These are phyloP conservation scores for Chloroceryle inda DNA, from an alignment of 2,797 vertebrate species.

Conservation along the genomic window DNA sequence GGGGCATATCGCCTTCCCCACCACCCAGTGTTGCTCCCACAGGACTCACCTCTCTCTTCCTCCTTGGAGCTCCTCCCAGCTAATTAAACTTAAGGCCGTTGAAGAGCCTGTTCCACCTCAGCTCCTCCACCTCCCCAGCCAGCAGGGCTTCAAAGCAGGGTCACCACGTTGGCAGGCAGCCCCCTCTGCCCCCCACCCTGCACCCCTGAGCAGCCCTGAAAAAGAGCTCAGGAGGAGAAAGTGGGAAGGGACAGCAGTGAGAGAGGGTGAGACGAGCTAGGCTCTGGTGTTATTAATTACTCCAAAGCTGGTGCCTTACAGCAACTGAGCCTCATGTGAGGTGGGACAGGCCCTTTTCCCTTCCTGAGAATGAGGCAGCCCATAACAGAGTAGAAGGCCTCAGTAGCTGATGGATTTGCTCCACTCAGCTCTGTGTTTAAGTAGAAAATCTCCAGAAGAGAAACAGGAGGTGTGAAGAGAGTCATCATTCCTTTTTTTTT, in stretches of 20 bases:
- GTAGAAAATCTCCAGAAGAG: background rate
- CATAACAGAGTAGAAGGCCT: background rate
- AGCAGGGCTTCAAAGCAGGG: accelerated
- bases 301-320: background rate
- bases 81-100: background rate
- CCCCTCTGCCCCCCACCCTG: background rate
- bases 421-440: background rate
- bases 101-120: background rate
- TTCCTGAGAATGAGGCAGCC: background rate
- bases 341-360: background rate
- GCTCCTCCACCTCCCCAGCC: background rate
- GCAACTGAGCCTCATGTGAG: background rate
- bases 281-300: background rate
- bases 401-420: background rate
- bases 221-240: background rate
- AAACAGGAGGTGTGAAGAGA: background rate
- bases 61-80: background rate
- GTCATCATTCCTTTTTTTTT: background rate
- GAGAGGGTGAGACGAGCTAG: background rate
- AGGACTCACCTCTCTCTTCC: background rate
- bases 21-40: accelerated
- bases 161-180: background rate
- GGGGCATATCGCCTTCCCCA: accelerated
- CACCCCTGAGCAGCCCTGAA: background rate
- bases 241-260: background rate